These are phyloP conservation scores for Medauroidea extradentata DNA, from an alignment of 1,140 invertebrate genomes.

Conservation along the genomic window DNA sequence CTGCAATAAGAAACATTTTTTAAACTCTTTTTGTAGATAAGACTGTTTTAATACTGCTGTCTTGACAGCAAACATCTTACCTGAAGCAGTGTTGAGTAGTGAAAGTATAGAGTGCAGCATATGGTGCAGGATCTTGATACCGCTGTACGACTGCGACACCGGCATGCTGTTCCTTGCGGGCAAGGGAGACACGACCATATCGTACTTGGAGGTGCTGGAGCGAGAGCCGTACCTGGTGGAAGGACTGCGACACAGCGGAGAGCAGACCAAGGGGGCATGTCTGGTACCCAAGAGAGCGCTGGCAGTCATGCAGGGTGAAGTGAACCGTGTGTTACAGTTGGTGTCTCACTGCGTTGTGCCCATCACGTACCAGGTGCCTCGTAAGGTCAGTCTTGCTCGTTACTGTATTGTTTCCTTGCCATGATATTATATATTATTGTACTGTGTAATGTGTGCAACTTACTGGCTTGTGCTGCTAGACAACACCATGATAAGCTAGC, in stretches of 20 bases:
- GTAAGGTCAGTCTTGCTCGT: conserved; percentile 59
- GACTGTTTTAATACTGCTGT: not conserved
- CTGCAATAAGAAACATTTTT: too few relatives aligned
- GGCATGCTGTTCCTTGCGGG: conserved; percentile 91
- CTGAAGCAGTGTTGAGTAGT: not conserved
- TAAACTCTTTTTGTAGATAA: too few relatives aligned
- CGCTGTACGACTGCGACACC: conserved; percentile 85
- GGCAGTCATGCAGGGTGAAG: conserved; percentile 92
- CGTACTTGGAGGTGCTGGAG: conserved; percentile 82
- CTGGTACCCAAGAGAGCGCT: conserved; percentile 87
- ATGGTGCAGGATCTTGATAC: conserved; percentile 67
- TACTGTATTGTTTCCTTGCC: too few relatives aligned
- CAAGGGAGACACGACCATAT: conserved; percentile 86
- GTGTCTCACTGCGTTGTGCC: conserved; percentile 81
- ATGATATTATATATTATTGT: too few relatives aligned
- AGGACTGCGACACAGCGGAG: conserved; percentile 73
- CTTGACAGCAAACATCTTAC: not conserved
- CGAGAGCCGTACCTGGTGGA: conserved; percentile 77
- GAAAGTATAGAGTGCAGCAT: conserved; percentile 20
- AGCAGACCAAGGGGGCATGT: conserved; percentile 89
- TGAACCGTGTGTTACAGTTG: conserved; percentile 82
- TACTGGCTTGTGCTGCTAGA: too few relatives aligned
- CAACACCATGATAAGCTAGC: too few relatives aligned
- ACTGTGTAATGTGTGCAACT: too few relatives aligned
- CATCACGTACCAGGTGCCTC: conserved; percentile 89